Percentiles rank a stretch among this genome's conserved stretches.
These are phyloP conservation scores for Channallabes apus DNA, from an alignment of 2,797 vertebrate species.

Conservation along the genomic window DNA sequence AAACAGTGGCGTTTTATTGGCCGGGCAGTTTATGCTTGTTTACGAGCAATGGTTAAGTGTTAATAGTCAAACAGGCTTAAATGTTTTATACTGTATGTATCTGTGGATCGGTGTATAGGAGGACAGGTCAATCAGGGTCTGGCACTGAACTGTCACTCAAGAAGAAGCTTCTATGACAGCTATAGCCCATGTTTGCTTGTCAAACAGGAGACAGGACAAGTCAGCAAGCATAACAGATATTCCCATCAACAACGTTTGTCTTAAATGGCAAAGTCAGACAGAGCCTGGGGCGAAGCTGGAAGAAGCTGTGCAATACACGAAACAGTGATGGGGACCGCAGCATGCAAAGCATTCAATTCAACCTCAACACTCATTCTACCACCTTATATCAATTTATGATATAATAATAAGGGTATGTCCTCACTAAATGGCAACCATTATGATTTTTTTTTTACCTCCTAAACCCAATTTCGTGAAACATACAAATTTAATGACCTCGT, in stretches of 20 bases:
- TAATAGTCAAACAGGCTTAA: slow-evolving; percentile 35
- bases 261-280: slow-evolving; percentile 43
- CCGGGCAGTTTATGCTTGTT: slow-evolving; percentile 19
- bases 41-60: slow-evolving; percentile 21
- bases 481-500: slow-evolving; percentile 17
- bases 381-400: not conserved
- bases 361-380: not conserved
- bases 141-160: slow-evolving; percentile 38
- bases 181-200: slow-evolving; percentile 33
- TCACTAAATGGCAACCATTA: slow-evolving; percentile 12
- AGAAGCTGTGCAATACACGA: not conserved
- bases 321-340: not conserved
- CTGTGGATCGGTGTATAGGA: not conserved
- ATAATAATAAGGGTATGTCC: slow-evolving; percentile 5
- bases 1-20: too few species aligned
- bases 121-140: slow-evolving; percentile 20
- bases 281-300: slow-evolving; percentile 11
- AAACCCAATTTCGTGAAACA: not conserved
- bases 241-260: slow-evolving; percentile 44
- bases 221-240: slow-evolving; percentile 28
- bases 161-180: slow-evolving; percentile 41
- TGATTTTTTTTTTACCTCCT: not conserved
- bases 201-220: slow-evolving; percentile 26
- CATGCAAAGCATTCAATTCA: slow-evolving; percentile 11
- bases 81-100: not conserved